A percentile compares a stretch with the other conserved stretches of the same genome.
Evolutionary conservation across 2,797 vertebrate species (phyloP).

Genomic region (Labroides dimidiatus): DNA sequence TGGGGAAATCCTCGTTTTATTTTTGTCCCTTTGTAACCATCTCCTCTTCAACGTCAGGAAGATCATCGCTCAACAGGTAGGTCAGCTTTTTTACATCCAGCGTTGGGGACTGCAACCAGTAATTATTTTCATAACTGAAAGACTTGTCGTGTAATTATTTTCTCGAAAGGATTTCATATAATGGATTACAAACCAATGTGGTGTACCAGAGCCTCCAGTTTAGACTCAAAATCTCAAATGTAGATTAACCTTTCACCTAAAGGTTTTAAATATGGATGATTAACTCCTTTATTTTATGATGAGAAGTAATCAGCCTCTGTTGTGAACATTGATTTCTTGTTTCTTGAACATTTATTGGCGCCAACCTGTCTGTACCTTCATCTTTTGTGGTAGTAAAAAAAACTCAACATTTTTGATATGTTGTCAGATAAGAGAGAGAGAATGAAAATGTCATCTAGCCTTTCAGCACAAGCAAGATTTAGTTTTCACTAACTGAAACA

Average conservation of each 20-base stretch:
- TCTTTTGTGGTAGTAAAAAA: not conserved
- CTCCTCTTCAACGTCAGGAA: not conserved
- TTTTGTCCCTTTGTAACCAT: not conserved
- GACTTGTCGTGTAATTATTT: not conserved
- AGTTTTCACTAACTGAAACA: too few relatives aligned
- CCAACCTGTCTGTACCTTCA: not conserved
- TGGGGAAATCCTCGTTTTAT: constrained; percentile 31
- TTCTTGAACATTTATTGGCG: not conserved
- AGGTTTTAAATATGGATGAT: not conserved
- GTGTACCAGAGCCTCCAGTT: not conserved
- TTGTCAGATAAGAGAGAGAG: not conserved
- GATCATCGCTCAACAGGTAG: constrained; percentile 67
- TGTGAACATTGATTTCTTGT: not conserved
- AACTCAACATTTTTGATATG: not conserved
- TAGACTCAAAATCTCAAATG: not conserved
- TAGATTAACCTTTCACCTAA: too few relatives aligned
- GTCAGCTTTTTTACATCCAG: constrained; percentile 15
- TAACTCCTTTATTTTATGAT: not conserved
- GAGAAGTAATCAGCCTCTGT: too few relatives aligned
- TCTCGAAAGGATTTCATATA: not conserved
- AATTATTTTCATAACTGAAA: not conserved
- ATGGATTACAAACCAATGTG: not conserved
- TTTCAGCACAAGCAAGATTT: too few relatives aligned
- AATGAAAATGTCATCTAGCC: not conserved
- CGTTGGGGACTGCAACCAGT: not conserved